Percentiles rank a stretch among this genome's conserved stretches.
Evolutionary conservation across 2,888 invertebrate species (phyloP).

Genomic region (Synanthedon andrenaeformis): DNA sequence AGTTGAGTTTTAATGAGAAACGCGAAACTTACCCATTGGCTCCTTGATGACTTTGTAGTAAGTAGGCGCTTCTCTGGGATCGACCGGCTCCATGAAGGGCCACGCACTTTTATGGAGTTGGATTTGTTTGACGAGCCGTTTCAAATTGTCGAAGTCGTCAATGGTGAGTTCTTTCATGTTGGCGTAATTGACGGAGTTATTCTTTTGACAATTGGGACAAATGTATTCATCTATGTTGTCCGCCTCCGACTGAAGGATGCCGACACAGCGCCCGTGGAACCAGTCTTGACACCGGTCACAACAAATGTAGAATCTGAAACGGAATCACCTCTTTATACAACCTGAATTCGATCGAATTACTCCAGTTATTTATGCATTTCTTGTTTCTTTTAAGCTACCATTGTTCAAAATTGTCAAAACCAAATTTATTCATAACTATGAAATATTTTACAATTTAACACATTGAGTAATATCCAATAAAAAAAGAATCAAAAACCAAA

Average conservation of each 20-base stretch:
- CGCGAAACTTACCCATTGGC: slow-evolving; percentile 85
- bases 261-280: slow-evolving; percentile 98
- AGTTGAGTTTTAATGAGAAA: too few relatives aligned
- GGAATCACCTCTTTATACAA: slow-evolving; percentile 4
- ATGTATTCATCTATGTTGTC: slow-evolving; percentile 96
- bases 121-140: slow-evolving; percentile 89
- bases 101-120: slow-evolving; percentile 95
- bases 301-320: slow-evolving; percentile 94
- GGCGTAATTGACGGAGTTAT: slow-evolving; percentile 88
- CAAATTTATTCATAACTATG: too few relatives aligned
- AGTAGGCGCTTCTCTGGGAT: slow-evolving; percentile 95
- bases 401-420: too few relatives aligned
- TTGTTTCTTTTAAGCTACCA: too few relatives aligned
- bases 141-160: slow-evolving; percentile 85
- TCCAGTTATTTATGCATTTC: too few relatives aligned
- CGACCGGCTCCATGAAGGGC: slow-evolving; percentile 98
- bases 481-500: too few relatives aligned
- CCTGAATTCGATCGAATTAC: too few relatives aligned
- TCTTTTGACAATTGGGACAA: slow-evolving; percentile 95
- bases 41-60: slow-evolving; percentile 96
- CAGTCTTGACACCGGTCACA: slow-evolving; percentile 99
- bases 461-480: too few relatives aligned
- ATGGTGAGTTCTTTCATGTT: slow-evolving; percentile 87
- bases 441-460: too few relatives aligned
- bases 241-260: slow-evolving; percentile 92